Evolutionary conservation across 2,797 vertebrate genomes (phyloP).

Genomic region (Eulemur coronatus): DNA sequence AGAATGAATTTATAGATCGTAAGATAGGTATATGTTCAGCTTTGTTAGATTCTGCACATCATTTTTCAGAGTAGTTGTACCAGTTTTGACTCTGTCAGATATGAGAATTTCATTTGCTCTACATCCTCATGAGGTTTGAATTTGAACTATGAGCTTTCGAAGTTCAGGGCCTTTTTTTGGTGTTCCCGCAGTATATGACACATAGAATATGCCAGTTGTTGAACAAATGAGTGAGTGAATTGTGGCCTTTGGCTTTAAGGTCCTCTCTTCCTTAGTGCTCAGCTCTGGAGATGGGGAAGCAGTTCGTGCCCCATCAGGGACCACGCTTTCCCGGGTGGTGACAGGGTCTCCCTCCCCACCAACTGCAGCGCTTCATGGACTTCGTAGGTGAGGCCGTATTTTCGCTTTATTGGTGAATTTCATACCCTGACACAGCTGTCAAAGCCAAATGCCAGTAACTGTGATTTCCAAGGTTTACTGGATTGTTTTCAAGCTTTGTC

Average conservation of each 20-base stretch:
- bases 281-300: background rate
- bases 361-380: background rate
- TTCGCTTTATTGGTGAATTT: slow-evolving; percentile 42
- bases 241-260: background rate
- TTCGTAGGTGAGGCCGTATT: background rate
- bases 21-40: background rate
- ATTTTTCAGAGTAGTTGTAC: slow-evolving; percentile 15
- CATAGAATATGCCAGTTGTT: background rate
- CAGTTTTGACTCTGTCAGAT: background rate
- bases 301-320: background rate
- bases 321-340: background rate
- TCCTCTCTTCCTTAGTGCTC: background rate
- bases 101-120: background rate
- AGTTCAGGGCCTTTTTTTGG: background rate
- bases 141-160: slow-evolving; percentile 23
- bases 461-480: slow-evolving; percentile 26
- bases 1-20: slow-evolving; percentile 16
- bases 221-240: background rate
- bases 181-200: background rate
- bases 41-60: slow-evolving; percentile 1
- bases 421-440: background rate
- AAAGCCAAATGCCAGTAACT: background rate
- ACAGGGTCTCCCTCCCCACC: background rate
- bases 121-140: background rate
- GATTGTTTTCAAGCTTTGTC: slow-evolving; percentile 27